These are phyloP conservation scores for Parelbella ahira DNA, from an alignment of 2,888 invertebrate genomes.

Conservation along the genomic window DNA sequence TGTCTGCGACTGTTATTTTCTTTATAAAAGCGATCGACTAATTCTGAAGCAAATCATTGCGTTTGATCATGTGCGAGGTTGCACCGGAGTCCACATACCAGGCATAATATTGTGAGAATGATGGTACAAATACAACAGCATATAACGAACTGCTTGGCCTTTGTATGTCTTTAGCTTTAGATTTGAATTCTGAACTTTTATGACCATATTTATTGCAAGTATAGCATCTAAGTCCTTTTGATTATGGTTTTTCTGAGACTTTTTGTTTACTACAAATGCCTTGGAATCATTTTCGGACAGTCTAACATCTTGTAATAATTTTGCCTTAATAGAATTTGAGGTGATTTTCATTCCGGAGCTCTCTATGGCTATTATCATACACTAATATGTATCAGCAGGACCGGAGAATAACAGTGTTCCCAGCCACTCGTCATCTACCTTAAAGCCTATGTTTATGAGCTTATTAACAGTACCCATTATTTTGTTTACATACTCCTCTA, in stretches of 20 bases:
- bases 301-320: background rate
- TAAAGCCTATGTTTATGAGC: slow-evolving; percentile 21
- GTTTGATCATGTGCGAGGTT: slow-evolving; percentile 7
- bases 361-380: background rate
- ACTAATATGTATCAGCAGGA: background rate
- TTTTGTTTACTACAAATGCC: background rate
- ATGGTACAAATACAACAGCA: slow-evolving; percentile 3
- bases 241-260: background rate
- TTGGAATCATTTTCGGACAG: background rate
- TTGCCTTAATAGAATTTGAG: background rate
- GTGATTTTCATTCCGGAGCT: slow-evolving; percentile 1
- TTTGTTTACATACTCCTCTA: slow-evolving; percentile 24
- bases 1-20: slow-evolving; percentile 28
- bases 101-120: background rate
- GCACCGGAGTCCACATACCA: slow-evolving; percentile 12
- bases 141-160: no score
- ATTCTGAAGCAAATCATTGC: no score
- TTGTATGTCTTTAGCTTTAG: background rate
- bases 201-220: slow-evolving; percentile 3
- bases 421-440: slow-evolving; percentile 27
- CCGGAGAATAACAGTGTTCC: slow-evolving; percentile 24
- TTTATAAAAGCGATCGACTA: no score
- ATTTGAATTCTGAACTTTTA: background rate
- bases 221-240: background rate
- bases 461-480: slow-evolving; percentile 22